A percentile compares a stretch with the other conserved stretches of the same genome.
phyloP scores from a whole-genome alignment of 1,140 invertebrate genomes.

The Heterodera schachtii region DNA sequence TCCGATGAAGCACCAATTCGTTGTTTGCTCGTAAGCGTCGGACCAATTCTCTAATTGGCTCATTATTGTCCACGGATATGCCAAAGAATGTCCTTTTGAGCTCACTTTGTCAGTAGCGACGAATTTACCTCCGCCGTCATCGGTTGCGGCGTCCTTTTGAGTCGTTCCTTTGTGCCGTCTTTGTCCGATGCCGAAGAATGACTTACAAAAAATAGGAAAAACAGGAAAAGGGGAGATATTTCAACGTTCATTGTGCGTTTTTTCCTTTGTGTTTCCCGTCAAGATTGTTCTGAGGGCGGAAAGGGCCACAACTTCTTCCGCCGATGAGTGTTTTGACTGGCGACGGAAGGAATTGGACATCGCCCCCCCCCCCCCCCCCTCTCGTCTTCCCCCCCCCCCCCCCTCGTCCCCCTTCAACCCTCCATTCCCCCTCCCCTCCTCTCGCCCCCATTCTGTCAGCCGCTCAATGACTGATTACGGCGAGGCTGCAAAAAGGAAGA shows the following conservation, averaged over 20 bases:
- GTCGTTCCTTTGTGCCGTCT: too few relatives aligned
- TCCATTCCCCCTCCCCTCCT: too few relatives aligned
- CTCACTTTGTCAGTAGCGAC: neutral
- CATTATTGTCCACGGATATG: too few relatives aligned
- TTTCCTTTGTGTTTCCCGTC: neutral
- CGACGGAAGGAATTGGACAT: neutral
- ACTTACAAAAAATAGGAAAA: neutral
- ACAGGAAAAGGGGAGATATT: neutral
- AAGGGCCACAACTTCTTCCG: neutral
- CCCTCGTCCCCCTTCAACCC: too few relatives aligned
- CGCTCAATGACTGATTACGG: neutral
- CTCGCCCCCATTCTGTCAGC: too few relatives aligned
- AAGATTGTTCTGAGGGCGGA: neutral
- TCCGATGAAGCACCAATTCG: constrained; percentile 1
- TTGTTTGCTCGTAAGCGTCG: neutral
- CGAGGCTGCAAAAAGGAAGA: neutral
- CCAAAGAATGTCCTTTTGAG: neutral
- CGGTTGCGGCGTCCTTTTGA: neutral
- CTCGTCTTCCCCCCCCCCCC: too few relatives aligned
- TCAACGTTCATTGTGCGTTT: neutral
- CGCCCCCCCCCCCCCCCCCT: too few relatives aligned
- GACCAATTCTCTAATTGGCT: neutral
- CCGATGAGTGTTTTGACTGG: constrained; percentile 2
- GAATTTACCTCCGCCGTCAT: neutral
- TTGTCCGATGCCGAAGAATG: neutral